Conservation (phyloP, 1,140 invertebrate genomes). For the Dryas iulia region DNA sequence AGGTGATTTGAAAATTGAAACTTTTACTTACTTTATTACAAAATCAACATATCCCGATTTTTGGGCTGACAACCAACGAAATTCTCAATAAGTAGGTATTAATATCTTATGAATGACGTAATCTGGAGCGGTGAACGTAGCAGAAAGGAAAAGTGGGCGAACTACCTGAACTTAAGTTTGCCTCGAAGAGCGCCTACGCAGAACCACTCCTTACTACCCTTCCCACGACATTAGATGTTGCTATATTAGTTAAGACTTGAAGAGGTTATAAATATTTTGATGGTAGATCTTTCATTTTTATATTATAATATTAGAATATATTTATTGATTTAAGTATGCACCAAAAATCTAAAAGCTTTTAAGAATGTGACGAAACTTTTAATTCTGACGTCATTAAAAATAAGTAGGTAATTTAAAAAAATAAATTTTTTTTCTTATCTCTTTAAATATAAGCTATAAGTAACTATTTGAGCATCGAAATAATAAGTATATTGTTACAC, state of each 20-base stretch:
- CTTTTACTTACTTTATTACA: too few relatives aligned
- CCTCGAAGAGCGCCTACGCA: slow-evolving; percentile 70
- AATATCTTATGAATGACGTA: slow-evolving; percentile 58
- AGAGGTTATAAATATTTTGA: not conserved
- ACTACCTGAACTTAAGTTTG: slow-evolving; percentile 50
- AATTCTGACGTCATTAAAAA: too few relatives aligned
- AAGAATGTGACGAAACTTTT: too few relatives aligned
- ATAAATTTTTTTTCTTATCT: too few relatives aligned
- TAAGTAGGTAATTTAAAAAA: too few relatives aligned
- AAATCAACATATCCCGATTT: not conserved
- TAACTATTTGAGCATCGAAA: not conserved
- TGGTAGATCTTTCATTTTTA: too few relatives aligned
- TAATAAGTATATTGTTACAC: not conserved
- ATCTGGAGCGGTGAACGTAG: slow-evolving; percentile 72
- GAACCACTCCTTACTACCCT: slow-evolving; percentile 46
- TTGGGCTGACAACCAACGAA: not conserved
- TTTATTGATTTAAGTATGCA: too few relatives aligned
- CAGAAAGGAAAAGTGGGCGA: slow-evolving; percentile 78
- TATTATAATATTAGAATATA: too few relatives aligned
- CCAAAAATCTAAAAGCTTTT: not conserved
- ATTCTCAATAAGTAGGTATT: not conserved
- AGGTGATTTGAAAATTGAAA: not conserved
- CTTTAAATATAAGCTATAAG: too few relatives aligned
- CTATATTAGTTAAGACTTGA: not conserved
- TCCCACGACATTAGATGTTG: slow-evolving; percentile 25